A percentile compares a stretch with the other conserved stretches of the same genome.
phyloP scores from a whole-genome alignment of 2,888 invertebrate genomes.

The Nemotelus pantherinus region DNA sequence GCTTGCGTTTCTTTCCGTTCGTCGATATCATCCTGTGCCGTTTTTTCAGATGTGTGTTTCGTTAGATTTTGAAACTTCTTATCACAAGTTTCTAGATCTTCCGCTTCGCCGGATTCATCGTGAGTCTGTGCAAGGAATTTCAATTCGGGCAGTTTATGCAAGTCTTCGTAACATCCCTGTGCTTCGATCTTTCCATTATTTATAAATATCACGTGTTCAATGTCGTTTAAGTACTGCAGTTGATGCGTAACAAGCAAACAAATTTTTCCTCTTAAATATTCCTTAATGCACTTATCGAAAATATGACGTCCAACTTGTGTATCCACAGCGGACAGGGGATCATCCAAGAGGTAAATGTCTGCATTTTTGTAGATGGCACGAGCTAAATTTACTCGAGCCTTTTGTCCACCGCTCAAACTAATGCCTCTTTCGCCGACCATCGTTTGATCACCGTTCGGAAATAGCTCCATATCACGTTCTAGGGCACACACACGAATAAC shows the following conservation, averaged over 20 bases:
- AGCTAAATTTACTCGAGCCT: conserved; percentile 79
- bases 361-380: conserved; percentile 78
- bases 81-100: conserved; percentile 59
- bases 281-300: conserved; percentile 76
- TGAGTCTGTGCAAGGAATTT: conserved; percentile 59
- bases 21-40: conserved; percentile 60
- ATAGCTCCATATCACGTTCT: conserved; percentile 72
- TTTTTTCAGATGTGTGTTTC: conserved; percentile 22
- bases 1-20: conserved; percentile 70
- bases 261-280: conserved; percentile 71
- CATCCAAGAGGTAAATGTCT: conserved; percentile 80
- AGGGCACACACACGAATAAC: conserved; percentile 72
- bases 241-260: conserved; percentile 79
- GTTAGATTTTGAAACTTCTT: conserved; percentile 58
- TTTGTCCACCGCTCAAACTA: conserved; percentile 78
- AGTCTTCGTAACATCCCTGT: conserved; percentile 63
- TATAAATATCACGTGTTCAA: conserved; percentile 68
- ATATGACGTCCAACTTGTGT: conserved; percentile 79
- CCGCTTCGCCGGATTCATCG: conserved; percentile 58
- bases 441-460: conserved; percentile 67
- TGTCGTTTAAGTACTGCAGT: conserved; percentile 71
- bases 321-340: conserved; percentile 83
- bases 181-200: conserved; percentile 64
- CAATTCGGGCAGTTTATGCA: conserved; percentile 69
- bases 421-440: conserved; percentile 76